A percentile compares a stretch with the other conserved stretches of the same genome.
Conservation (phyloP, 2,888 invertebrate species). For the Anorthoa munda region DNA sequence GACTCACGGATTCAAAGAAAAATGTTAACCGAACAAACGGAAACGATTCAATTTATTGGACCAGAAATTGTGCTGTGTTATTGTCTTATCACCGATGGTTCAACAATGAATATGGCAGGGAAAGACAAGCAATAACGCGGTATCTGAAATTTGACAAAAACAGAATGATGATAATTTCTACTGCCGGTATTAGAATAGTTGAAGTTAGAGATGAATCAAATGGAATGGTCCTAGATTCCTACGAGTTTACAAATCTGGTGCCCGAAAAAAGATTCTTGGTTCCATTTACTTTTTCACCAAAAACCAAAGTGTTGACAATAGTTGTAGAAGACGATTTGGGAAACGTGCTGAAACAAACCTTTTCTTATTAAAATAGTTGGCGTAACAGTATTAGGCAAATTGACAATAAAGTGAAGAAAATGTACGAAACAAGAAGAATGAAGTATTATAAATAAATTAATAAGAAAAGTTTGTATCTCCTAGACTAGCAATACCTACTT, state of each 20-base stretch:
- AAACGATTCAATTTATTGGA: conserved; percentile 91
- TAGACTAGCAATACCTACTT: conserved; percentile 53
- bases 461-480: conserved; percentile 44
- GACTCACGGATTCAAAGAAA: conserved; percentile 86
- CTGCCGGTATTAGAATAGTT: conserved; percentile 92
- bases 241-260: conserved; percentile 91
- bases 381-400: conserved; percentile 71
- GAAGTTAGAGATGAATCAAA: conserved; percentile 92
- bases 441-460: conserved; percentile 39
- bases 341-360: conserved; percentile 92
- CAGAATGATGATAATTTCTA: conserved; percentile 92
- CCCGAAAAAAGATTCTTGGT: conserved; percentile 91
- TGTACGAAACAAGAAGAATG: conserved; percentile 44
- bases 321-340: conserved; percentile 93
- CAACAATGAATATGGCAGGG: conserved; percentile 89
- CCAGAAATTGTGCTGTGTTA: conserved; percentile 92
- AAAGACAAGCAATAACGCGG: conserved; percentile 89
- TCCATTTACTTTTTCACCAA: conserved; percentile 88
- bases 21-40: conserved; percentile 84
- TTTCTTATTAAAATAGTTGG: conserved; percentile 84
- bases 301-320: conserved; percentile 89
- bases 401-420: conserved; percentile 83
- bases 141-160: conserved; percentile 90
- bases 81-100: conserved; percentile 92
- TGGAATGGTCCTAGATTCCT: conserved; percentile 92